These are phyloP conservation scores for Gambelia wislizenii DNA, from an alignment of 2,797 vertebrate species.

Conservation along the genomic window DNA sequence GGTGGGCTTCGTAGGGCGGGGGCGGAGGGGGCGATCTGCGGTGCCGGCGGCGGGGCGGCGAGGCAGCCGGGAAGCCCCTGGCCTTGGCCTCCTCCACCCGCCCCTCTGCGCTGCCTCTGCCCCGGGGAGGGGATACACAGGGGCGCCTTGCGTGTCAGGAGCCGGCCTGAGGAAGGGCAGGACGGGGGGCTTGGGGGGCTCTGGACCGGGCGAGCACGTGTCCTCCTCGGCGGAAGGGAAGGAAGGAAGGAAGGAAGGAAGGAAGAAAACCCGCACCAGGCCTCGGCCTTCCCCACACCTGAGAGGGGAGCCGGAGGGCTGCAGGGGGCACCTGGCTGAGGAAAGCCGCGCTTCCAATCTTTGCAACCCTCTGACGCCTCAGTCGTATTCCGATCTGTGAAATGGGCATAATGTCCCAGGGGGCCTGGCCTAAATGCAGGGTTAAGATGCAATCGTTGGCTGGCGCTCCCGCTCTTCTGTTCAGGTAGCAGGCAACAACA, in stretches of 20 bases:
- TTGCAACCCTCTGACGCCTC: background rate
- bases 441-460: background rate
- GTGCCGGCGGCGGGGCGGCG: no score
- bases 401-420: background rate
- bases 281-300: background rate
- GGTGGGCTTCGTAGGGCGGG: no score
- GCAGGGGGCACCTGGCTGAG: background rate
- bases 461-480: no score
- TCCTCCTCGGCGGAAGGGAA: background rate
- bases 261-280: no score
- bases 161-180: background rate
- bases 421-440: background rate
- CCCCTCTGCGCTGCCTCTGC: slow-evolving; percentile 1
- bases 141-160: slow-evolving; percentile 23
- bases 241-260: background rate
- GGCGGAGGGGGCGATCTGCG: no score
- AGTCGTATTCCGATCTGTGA: background rate
- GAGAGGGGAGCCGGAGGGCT: background rate
- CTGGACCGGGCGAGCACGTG: background rate
- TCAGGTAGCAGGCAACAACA: background rate
- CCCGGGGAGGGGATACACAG: slow-evolving; percentile 25
- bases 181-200: background rate
- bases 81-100: no score
- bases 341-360: background rate
- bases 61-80: no score